phyloP scores from a whole-genome alignment of 1,140 invertebrate genomes.

The Formica selysi region DNA sequence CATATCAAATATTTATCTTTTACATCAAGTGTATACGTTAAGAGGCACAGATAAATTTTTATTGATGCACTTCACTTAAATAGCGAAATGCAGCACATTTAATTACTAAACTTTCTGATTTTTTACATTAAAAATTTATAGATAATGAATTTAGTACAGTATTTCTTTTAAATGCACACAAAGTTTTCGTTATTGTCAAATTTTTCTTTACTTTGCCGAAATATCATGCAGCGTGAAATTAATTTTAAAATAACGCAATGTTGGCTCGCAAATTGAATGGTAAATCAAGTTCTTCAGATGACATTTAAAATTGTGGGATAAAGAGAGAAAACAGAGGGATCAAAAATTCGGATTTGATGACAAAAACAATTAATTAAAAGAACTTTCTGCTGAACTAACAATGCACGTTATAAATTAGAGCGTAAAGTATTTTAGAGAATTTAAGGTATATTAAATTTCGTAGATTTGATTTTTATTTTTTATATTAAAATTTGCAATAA shows the following conservation, averaged over 20 bases:
- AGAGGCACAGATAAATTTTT: too few relatives aligned
- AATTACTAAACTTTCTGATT: not conserved
- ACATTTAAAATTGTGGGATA: not conserved
- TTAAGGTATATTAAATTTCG: not conserved
- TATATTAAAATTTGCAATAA: not conserved
- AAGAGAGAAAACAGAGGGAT: not conserved
- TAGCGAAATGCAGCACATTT: not conserved
- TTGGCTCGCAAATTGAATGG: not conserved
- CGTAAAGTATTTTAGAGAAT: not conserved
- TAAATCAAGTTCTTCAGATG: not conserved
- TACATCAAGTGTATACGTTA: too few relatives aligned
- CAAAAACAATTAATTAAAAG: not conserved
- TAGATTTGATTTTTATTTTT: not conserved
- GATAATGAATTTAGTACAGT: not conserved
- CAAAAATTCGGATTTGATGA: not conserved
- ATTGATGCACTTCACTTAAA: too few relatives aligned
- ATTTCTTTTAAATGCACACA: not conserved
- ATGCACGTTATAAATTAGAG: not conserved
- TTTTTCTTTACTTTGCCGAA: not conserved
- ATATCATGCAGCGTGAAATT: slow-evolving; percentile 1
- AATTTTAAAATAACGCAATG: not conserved
- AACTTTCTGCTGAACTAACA: not conserved
- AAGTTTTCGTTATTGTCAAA: not conserved
- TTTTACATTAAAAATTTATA: not conserved
- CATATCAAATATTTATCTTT: too few relatives aligned